Evolutionary conservation across 2,888 invertebrate genomes (phyloP).

Genomic region (Hololepta plana): DNA sequence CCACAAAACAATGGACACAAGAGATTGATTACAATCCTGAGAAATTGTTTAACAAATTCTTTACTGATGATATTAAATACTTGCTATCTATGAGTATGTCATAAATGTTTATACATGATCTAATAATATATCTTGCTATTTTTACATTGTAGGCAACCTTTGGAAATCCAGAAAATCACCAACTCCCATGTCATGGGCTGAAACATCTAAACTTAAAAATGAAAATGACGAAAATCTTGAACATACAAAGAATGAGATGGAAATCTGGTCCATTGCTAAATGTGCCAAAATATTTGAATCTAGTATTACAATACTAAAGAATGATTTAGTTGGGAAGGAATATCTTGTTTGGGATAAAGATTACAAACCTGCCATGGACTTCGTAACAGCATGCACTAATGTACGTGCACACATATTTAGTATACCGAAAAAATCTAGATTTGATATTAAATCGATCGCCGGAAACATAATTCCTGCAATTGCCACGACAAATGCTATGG

Average conservation of each 20-base stretch:
- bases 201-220: conserved; percentile 18
- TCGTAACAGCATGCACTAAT: conserved; percentile 91
- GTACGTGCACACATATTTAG: conserved; percentile 80
- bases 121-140: background rate
- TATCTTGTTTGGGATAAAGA: conserved; percentile 96
- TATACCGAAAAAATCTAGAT: conserved; percentile 72
- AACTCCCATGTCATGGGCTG: conserved; percentile 54
- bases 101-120: conserved; percentile 1
- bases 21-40: conserved; percentile 64
- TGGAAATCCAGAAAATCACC: conserved; percentile 88
- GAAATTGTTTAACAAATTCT: conserved; percentile 83
- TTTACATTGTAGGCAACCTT: conserved; percentile 53
- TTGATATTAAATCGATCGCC: conserved; percentile 97
- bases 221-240: conserved; percentile 13
- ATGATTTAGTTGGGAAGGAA: conserved; percentile 37
- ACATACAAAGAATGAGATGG: conserved; percentile 26
- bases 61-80: conserved; percentile 87
- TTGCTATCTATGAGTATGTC: conserved; percentile 61
- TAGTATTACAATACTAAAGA: conserved; percentile 45
- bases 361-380: conserved; percentile 82
- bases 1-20: conserved; percentile 79
- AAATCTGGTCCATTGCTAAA: conserved; percentile 23
- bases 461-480: conserved; percentile 99
- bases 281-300: conserved; percentile 45
- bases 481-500: conserved; percentile 95